Evolutionary conservation across 2,113 vertebrate species (phyloP), one percentile per base, ranked within the genome.

Genomic region (Sinosuthora webbiana): DNA sequence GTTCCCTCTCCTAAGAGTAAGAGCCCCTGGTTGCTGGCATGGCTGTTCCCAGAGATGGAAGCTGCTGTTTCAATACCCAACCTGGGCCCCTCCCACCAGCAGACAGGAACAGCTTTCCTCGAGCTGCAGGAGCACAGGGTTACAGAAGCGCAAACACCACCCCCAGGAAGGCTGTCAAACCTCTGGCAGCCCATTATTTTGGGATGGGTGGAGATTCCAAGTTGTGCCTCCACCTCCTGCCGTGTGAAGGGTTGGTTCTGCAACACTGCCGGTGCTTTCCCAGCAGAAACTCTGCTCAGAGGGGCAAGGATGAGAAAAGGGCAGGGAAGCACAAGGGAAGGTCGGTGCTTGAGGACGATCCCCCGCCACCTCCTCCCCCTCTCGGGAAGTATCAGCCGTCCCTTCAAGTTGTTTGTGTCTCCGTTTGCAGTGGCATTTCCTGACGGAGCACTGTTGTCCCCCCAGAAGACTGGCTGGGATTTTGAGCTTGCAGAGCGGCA

Each of bases 301-400:
- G 41, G 77, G 60, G 30, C 0, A 0, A 70, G 31, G 49, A 45
- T 10, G 24, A 60, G 83, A n/a, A 59, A 47, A 77, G 39, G 33
- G 70, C 45, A 79, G 41, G 10, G 59, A 89, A 57, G 39, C 2
- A 3, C 52, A 93, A 67, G 17, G 30, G 53, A 59, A 83, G 37
- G 79, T 52, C 10, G 0, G 37, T 2, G 4, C 24, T 39, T 0
- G 9, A 45, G 57, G 13, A 65, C 0, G 3, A 88, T 31, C 37
- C 17, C 13, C 28, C 3, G 0, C n/a, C 1, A 0, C 7, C 2
- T 42, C 85, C 71, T 89, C 65, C 75, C 52, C 33, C 3, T 57
- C 39, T 15, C 5, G 1, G 44, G 68, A 87, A 69, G 79, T 27
- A 41, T 21, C 56, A 6, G 6, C n/a, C 37, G 23, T 14, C 35